Percentiles rank a stretch among this genome's conserved stretches.
phyloP scores from a whole-genome alignment of 2,797 vertebrate species.

The Spheniscus humboldti region DNA sequence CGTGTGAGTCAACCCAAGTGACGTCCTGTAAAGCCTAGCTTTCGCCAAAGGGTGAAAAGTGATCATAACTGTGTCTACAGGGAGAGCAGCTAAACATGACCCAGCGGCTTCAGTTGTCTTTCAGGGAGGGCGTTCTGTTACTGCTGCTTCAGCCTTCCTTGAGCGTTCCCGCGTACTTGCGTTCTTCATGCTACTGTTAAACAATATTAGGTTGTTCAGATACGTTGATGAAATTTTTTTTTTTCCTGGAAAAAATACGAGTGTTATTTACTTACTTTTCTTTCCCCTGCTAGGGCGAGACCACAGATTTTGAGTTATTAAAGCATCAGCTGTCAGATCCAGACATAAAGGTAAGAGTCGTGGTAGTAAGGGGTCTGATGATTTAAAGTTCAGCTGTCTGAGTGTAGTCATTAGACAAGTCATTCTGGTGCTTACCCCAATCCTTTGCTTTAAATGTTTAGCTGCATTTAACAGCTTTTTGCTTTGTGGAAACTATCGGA shows the following conservation, averaged over 20 bases:
- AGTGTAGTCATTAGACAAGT: neutral
- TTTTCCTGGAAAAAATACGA: neutral
- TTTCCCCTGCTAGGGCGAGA: constrained; percentile 80
- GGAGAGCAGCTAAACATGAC: neutral
- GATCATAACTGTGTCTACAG: fast-evolving
- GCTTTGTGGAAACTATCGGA: neutral
- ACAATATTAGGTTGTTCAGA: fast-evolving
- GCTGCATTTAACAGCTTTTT: neutral
- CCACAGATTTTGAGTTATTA: constrained; percentile 85
- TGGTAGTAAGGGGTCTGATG: neutral
- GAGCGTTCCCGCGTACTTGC: fast-evolving
- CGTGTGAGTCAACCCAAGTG: neutral
- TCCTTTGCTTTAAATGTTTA: neutral
- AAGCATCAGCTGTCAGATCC: constrained; percentile 90
- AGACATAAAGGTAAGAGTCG: constrained; percentile 87
- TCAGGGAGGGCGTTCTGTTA: neutral
- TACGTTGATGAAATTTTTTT: fast-evolving
- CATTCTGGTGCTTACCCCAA: neutral
- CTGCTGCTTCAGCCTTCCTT: neutral
- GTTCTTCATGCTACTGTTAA: neutral
- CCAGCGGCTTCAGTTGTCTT: neutral
- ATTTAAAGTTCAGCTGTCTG: fast-evolving
- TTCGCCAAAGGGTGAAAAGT: fast-evolving
- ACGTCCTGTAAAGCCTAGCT: neutral
- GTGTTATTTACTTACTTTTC: neutral